phyloP scores from a whole-genome alignment of 2,888 invertebrate genomes.

The Thysanoteuthis rhombus region DNA sequence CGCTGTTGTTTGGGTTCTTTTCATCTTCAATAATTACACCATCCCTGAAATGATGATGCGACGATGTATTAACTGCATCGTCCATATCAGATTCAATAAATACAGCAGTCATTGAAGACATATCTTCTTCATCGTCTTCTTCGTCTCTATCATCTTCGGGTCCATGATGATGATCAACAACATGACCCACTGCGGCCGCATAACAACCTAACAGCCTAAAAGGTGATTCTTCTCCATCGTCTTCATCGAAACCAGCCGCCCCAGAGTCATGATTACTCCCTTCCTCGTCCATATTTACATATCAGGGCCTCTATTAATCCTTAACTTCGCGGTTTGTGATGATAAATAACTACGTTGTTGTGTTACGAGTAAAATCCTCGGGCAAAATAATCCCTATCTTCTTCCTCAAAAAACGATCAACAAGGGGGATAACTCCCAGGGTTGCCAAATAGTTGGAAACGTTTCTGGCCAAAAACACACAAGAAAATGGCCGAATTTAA shows the following conservation, averaged over 20 bases:
- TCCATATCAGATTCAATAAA: slow-evolving; percentile 26
- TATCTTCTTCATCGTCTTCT: not conserved
- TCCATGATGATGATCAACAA: not conserved
- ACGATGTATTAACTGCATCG: not conserved
- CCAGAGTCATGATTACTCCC: not conserved
- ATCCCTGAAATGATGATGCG: not conserved
- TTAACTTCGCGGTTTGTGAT: no score
- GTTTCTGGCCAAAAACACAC: no score
- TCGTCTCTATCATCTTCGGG: not conserved
- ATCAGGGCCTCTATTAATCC: not conserved
- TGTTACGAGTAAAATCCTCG: no score
- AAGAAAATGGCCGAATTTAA: no score
- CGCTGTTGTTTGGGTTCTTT: not conserved
- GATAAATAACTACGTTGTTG: no score
- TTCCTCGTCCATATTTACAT: not conserved
- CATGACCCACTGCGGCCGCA: not conserved
- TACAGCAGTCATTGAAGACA: slow-evolving; percentile 26
- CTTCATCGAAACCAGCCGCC: not conserved
- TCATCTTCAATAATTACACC: not conserved
- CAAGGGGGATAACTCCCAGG: not conserved
- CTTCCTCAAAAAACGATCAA: not conserved
- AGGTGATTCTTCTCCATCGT: not conserved
- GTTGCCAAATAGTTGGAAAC: no score
- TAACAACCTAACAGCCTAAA: no score
- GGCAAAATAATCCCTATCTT: no score